Base-by-base conservation (phyloP, 2,113 vertebrate species). In the Oxygymnocypris stewartii region DNA sequence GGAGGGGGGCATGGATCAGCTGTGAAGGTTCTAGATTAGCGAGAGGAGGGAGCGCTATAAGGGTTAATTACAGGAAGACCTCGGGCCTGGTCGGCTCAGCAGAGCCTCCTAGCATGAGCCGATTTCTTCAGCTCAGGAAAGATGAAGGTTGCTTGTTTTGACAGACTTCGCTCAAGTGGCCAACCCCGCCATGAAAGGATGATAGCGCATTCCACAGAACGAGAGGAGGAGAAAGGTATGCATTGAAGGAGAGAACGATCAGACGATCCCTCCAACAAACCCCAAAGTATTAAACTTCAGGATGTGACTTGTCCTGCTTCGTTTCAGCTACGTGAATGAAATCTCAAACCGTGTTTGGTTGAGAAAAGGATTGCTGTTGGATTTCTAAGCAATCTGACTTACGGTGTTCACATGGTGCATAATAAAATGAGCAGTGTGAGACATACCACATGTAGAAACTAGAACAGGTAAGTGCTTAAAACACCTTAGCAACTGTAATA, bases 61-160 rank as follows among this genome's bases (percentile, higher is more conserved):
- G 93, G 93, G 93, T 93, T 94, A 94, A 94, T 94, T 93, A 91
- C 90, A 90, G 91, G 91, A 84, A 93, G 92, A 94, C 93, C 93
- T 90, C 84, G 87, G 84, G 89, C 76, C 89, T 13, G 77, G 88
- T 89, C 90, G 20, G 84, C 90, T 92, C 92, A 83, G 89, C 65
- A 35, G 83, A 91, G 87, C 85, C 86, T 89, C 86, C 89, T 18
- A 57, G 71, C 90, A 90, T 63, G 75, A 91, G 90, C 87, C 40
- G 83, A 88, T 87, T 90, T 90, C 88, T 89, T 85, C 87, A 76
- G 87, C 89, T 89, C 85, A 88, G 88, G 87, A 90, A 91, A 91
- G 91, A 92, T 93, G 92, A 93, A 84, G 91, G 88, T 89, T 84
- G 90, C 91, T 85, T 95, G 94, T 94, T 95, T 93, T 94, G 93